Conservation (phyloP, 2,113 vertebrate genomes). For the Rousettus leschenaultii region DNA sequence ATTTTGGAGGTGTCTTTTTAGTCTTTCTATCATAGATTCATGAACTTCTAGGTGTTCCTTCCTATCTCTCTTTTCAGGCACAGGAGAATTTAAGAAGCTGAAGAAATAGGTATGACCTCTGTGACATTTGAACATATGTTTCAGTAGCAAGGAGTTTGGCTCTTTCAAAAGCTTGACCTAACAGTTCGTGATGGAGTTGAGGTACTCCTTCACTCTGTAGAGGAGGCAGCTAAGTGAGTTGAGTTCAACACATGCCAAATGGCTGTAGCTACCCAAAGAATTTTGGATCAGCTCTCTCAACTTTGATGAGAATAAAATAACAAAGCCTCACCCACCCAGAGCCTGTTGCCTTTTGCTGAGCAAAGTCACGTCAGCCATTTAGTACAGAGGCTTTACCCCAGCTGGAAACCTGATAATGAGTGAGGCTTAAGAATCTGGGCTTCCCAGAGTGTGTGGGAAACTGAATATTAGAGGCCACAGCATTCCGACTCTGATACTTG, state of each 20-base stretch:
- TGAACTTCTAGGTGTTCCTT: neutral
- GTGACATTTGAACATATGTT: neutral
- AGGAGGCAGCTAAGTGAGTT: neutral
- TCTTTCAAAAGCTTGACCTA: neutral
- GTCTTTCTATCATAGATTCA: neutral
- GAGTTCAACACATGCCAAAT: neutral
- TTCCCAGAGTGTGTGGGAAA: conserved; percentile 17
- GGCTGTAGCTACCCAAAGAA: neutral
- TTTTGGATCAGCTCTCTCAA: neutral
- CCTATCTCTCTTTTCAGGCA: neutral
- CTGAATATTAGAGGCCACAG: neutral
- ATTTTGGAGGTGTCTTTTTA: neutral
- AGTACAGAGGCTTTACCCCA: neutral
- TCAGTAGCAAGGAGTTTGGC: neutral
- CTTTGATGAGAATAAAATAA: conserved; percentile 17
- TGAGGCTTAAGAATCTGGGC: neutral
- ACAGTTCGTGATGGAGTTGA: neutral
- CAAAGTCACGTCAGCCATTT: neutral
- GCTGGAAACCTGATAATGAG: conserved; percentile 14
- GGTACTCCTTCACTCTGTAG: neutral
- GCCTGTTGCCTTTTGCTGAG: conserved; percentile 30
- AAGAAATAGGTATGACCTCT: neutral
- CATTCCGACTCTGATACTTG: neutral
- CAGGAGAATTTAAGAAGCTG: neutral
- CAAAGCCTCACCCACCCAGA: neutral